Conservation (phyloP, 2,797 vertebrate species). For the Syngnathus rostellatus region DNA sequence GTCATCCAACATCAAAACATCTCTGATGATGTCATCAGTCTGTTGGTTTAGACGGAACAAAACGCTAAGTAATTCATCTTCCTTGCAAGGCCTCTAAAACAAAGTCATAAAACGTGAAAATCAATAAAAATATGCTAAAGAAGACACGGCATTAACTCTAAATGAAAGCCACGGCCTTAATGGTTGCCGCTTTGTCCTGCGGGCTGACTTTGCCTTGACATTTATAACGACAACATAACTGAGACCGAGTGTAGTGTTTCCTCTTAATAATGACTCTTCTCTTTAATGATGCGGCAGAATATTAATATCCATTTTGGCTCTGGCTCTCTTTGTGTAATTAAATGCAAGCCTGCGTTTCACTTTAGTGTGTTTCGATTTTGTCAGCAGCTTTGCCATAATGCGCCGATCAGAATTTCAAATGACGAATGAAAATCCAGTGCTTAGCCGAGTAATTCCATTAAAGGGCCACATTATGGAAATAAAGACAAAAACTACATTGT, state of each 20-base stretch:
- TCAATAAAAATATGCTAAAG: background rate
- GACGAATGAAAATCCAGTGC: slow-evolving; percentile 78
- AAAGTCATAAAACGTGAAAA: background rate
- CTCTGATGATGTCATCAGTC: too few species aligned
- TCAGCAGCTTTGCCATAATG: slow-evolving; percentile 81
- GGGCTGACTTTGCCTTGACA: slow-evolving; percentile 24
- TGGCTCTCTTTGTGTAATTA: slow-evolving; percentile 56
- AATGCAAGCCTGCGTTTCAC: slow-evolving; percentile 66
- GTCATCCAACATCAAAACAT: too few species aligned
- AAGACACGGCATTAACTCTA: slow-evolving; percentile 38
- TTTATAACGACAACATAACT: slow-evolving; percentile 26
- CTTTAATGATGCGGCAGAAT: slow-evolving; percentile 15
- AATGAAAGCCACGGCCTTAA: slow-evolving; percentile 1
- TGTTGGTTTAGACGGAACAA: background rate
- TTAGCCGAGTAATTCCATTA: slow-evolving; percentile 80
- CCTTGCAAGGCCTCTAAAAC: background rate
- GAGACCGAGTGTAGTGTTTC: slow-evolving; percentile 44
- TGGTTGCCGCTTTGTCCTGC: slow-evolving; percentile 28
- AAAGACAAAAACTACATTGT: slow-evolving; percentile 73
- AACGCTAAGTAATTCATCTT: background rate
- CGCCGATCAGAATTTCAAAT: slow-evolving; percentile 89
- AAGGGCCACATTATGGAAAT: slow-evolving; percentile 74
- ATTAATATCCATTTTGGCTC: slow-evolving; percentile 17
- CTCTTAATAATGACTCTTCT: slow-evolving; percentile 40
- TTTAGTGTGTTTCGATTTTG: slow-evolving; percentile 74